These are phyloP conservation scores for Nematolebias whitei DNA, from an alignment of 2,113 vertebrate species.

Conservation along the genomic window DNA sequence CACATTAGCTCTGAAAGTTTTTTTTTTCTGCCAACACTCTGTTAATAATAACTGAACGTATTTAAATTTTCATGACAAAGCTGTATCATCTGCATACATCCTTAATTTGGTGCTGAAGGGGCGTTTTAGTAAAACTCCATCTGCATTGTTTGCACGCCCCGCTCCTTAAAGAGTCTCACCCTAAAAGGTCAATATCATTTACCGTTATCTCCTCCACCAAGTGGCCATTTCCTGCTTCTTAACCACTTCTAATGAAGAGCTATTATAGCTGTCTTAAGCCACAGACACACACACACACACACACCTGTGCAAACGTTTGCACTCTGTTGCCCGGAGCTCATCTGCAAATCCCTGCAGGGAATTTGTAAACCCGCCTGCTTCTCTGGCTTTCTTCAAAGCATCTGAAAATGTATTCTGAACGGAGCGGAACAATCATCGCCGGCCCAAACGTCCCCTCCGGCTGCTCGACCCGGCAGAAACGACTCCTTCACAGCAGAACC, in stretches of 20 bases:
- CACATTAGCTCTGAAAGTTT: too few species aligned
- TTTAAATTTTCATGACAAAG: too few species aligned
- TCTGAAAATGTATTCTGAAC: constrained; percentile 34
- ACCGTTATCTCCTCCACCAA: constrained; percentile 47
- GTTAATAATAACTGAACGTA: too few species aligned
- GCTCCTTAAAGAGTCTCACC: constrained; percentile 32
- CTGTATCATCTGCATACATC: too few species aligned
- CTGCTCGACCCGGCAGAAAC: constrained; percentile 44
- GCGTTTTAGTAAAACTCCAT: constrained; percentile 11
- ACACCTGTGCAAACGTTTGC: constrained; percentile 12
- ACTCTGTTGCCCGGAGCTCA: constrained; percentile 28
- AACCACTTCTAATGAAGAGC: constrained; percentile 50
- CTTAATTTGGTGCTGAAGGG: background rate
- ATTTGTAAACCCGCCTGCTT: constrained; percentile 33
- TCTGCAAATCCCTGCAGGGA: constrained; percentile 52
- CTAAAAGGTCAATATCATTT: constrained; percentile 59
- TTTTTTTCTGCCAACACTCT: too few species aligned
- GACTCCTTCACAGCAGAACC: constrained; percentile 6
- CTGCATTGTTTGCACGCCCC: constrained; percentile 32
- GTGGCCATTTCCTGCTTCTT: constrained; percentile 56
- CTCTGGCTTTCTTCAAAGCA: constrained; percentile 56
- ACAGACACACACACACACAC: background rate
- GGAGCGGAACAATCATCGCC: constrained; percentile 39
- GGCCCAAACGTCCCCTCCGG: constrained; percentile 13
- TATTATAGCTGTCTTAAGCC: constrained; percentile 30